Base-by-base conservation (phyloP, 2,888 invertebrate species). In the Rhogogaster chlorosoma region DNA sequence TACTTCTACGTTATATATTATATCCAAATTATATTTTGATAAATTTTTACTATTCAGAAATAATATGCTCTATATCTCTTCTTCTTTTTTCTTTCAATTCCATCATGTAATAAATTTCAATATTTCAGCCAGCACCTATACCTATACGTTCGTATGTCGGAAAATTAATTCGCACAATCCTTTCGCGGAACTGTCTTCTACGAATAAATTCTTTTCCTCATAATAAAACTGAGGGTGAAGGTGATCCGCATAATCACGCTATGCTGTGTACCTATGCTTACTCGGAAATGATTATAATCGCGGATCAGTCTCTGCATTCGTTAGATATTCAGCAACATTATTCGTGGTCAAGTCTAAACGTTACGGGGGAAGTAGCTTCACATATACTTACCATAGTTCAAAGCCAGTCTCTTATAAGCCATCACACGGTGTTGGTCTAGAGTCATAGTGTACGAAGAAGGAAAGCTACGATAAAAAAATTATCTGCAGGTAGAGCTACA, bases 351-450 rank as follows among this genome's bases (percentile, higher is more conserved):
- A 73, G 42, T 42, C 67, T 12, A 73, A 29, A 45, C 45, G 12
- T 26, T 77, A n/a, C n/a, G 77, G 77, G 32, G 77, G 77, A 26
- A 77, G 7, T 29, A 18, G 10, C 49, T 53, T 9, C 1, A n/a
- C 18, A 12, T 29, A n/a, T n/a, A n/a, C n/a, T n/a, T n/a, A 49
- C 45, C 3, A 26, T 53, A 53, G 15, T 38, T 29, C n/a, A 77
- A 49, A 12, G 77, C 29, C 77, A 77, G 77, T 77, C 77, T 22
- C 18, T 53, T 53, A 29, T 32, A 22, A 53, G 18, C 49, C 77
- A 53, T 18, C 77, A 29, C 53, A 77, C 49, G 4, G 77, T 53
- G 36, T 77, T 77, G 77, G n/a, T 77, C 77, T 75, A 77, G 18
- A 49, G 18, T 18, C 18, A 53, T 77, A 77, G 53, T 77, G 53